A percentile compares a stretch with the other conserved stretches of the same genome.
Evolutionary conservation across 2,113 vertebrate species (phyloP).

Genomic region (Lynx canadensis): DNA sequence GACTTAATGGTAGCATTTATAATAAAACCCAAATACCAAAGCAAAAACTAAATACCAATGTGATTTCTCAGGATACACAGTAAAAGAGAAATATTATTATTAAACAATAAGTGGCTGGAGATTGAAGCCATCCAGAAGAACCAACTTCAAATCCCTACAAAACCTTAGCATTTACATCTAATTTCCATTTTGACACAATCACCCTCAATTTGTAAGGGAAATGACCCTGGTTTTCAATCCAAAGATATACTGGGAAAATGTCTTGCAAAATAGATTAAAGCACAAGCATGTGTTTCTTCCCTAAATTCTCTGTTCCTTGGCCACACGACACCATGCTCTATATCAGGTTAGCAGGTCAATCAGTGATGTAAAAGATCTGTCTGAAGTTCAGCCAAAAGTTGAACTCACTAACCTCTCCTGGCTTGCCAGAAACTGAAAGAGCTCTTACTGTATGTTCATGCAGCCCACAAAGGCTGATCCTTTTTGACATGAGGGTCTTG

Average conservation of each 20-base stretch:
- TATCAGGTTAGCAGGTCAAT: not conserved
- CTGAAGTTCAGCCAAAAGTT: not conserved
- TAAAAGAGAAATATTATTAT: not conserved
- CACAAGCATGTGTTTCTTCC: not conserved
- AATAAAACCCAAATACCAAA: conserved; percentile 12
- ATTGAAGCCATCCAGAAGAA: not conserved
- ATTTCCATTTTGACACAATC: not conserved
- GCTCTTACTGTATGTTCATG: not conserved
- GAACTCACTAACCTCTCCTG: not conserved
- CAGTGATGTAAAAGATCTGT: not conserved
- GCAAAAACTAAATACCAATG: not conserved
- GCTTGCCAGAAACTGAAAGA: not conserved
- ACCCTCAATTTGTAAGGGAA: not conserved
- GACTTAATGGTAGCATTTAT: not conserved
- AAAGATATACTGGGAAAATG: not conserved
- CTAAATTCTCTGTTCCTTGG: not conserved
- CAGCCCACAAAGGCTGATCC: not conserved
- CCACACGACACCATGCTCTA: not conserved
- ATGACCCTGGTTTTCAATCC: not conserved
- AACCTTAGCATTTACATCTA: not conserved
- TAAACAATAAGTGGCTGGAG: not conserved
- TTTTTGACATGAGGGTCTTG: not conserved
- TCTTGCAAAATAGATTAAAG: not conserved
- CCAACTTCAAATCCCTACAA: not conserved
- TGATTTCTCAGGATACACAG: not conserved